A percentile compares a stretch with the other conserved stretches of the same genome.
phyloP scores from a whole-genome alignment of 2,888 invertebrate species.

The Ischnura elegans region DNA sequence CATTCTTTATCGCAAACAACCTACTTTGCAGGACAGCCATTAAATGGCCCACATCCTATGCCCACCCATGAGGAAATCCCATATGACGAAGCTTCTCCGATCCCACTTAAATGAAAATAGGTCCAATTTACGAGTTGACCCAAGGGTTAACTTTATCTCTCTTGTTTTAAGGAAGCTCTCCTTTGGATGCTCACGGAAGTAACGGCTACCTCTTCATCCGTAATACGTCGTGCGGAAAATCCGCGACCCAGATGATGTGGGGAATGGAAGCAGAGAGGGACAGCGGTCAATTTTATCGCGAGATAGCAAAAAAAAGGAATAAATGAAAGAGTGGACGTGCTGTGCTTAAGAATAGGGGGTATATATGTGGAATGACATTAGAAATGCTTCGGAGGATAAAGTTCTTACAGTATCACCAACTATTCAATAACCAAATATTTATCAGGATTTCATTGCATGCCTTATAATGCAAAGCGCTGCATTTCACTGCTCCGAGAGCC shows the following conservation, averaged over 20 bases:
- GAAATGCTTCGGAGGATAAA: too few relatives aligned
- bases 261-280: neutral
- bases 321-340: neutral
- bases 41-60: neutral
- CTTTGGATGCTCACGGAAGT: neutral
- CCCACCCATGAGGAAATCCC: neutral
- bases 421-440: too few relatives aligned
- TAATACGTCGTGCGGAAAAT: neutral
- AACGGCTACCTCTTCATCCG: neutral
- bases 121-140: constrained; percentile 21
- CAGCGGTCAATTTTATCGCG: neutral
- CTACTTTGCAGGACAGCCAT: neutral
- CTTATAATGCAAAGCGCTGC: too few relatives aligned
- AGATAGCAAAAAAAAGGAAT: neutral
- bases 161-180: neutral
- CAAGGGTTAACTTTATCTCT: neutral
- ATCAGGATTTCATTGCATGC: too few relatives aligned
- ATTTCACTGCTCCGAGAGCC: too few relatives aligned
- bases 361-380: too few relatives aligned
- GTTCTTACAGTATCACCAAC: too few relatives aligned
- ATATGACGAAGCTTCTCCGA: neutral
- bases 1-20: neutral
- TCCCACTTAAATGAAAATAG: constrained; percentile 15
- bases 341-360: neutral
- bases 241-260: neutral